Percentiles rank a stretch among this genome's conserved stretches.
phyloP scores from a whole-genome alignment of 2,797 vertebrate genomes.

The Graptemys geographica region DNA sequence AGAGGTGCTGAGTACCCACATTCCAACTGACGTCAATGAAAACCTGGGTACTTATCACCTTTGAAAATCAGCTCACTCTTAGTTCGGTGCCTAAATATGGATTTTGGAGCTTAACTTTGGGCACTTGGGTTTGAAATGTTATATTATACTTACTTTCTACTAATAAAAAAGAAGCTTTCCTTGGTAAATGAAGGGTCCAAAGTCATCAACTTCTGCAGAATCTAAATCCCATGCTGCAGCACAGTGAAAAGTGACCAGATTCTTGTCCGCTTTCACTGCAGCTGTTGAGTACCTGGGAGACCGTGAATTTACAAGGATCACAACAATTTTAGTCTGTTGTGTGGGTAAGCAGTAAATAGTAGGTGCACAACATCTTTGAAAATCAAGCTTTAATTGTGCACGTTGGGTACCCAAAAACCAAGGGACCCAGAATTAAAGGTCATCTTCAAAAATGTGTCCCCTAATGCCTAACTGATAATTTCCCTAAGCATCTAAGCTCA shows the following conservation, averaged over 20 bases:
- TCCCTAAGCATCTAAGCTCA: neutral
- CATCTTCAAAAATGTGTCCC: neutral
- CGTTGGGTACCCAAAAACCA: neutral
- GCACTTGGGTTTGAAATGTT: neutral
- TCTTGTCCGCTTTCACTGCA: neutral
- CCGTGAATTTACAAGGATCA: neutral
- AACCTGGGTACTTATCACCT: neutral
- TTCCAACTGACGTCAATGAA: neutral
- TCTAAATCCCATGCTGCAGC: neutral
- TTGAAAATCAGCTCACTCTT: neutral
- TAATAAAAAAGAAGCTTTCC: neutral
- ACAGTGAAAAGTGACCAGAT: neutral
- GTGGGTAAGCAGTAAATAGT: neutral
- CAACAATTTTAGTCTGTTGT: neutral
- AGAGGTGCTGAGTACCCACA: neutral
- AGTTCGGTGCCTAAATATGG: neutral
- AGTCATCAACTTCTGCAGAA: neutral
- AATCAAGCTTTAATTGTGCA: neutral
- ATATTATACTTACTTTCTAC: neutral
- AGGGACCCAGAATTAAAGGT: neutral
- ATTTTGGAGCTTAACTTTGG: neutral
- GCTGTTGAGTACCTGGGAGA: neutral
- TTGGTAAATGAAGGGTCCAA: neutral
- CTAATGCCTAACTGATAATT: neutral
- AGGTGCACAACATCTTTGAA: neutral